Base-by-base conservation (phyloP, 2,888 invertebrate genomes). In the Thecocarcelia acutangulata region DNA sequence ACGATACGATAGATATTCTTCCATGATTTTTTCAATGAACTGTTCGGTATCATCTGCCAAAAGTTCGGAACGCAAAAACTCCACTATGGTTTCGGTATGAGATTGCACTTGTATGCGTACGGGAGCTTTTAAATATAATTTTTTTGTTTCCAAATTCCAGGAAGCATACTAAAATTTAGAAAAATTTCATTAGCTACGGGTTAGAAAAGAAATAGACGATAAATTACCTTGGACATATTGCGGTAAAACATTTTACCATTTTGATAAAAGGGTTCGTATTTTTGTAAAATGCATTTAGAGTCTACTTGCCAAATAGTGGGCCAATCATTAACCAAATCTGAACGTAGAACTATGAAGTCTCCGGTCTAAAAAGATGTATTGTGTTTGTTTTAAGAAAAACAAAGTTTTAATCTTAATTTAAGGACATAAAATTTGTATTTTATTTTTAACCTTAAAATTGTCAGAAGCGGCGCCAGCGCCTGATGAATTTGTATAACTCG, bases 231-330 rank as follows among this genome's bases (percentile, higher is more conserved):
- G 63, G 96, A 96, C 92, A 96, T 96, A 92, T 96, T 97, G 87
- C 94, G 93, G 89, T 97, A 97, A 76, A 96, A 92, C 78, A 94
- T 94, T 91, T 94, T 94, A 77, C 96, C 96, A 89, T 95, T 94
- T 87, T 96, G 94, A 85, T 95, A 94, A 87, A 95, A 96, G 4
- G 96, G 95, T 89, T 96, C 95, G 87, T 95, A 96, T 89, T 96
- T 96, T 90, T 96, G 96, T 82, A 96, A 90, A 84, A 96, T 92
- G 19, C 95, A 94, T 90, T 95, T 96, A 0, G 96, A 96, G 89
- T 97, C 97, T 66, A 97, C 96, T 90, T 96, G 94, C 97, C 97
- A 98, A 86, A 98, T 94, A 6, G 95, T 94, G 8, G 97, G 97
- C 93, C 94, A 95, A 90, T 96, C 95, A 89, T 95, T 94, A 78